phyloP scores from a whole-genome alignment of 2,888 invertebrate genomes.

The Pardosa pseudoannulata region DNA sequence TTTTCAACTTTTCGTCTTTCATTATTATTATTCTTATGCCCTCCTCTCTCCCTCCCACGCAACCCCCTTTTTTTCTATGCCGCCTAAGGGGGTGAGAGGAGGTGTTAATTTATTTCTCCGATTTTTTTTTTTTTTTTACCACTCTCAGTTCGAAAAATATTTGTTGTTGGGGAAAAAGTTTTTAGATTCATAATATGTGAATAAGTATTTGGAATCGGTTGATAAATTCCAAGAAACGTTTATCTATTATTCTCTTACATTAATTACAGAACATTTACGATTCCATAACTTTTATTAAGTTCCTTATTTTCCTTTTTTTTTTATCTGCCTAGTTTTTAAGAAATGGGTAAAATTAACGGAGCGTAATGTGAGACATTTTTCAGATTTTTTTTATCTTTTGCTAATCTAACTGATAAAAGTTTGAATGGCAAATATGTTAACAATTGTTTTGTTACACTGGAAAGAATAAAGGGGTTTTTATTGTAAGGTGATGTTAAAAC shows the following conservation, averaged over 20 bases:
- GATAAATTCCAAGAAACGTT: constrained; percentile 30
- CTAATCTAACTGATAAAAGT: no score
- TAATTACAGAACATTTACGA: neutral
- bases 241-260: neutral
- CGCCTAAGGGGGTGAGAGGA: constrained; percentile 12
- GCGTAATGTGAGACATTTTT: no score
- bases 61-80: neutral
- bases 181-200: constrained; percentile 62
- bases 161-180: constrained; percentile 35
- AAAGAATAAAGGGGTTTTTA: no score
- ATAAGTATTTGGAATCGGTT: constrained; percentile 57
- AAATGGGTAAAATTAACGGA: no score
- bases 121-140: constrained; percentile 19
- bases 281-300: neutral
- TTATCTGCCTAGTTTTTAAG: no score
- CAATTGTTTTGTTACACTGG: no score
- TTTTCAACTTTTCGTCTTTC: constrained; percentile 11
- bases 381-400: no score
- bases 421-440: no score
- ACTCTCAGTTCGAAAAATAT: constrained; percentile 53
- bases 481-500: no score
- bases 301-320: no score
- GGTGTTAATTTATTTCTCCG: constrained; percentile 34
- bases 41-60: no score
- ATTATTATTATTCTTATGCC: neutral